Percentiles rank a stretch among this genome's conserved stretches.
Evolutionary conservation across 2,113 vertebrate species (phyloP).

Genomic region (Pardalotus punctatus): DNA sequence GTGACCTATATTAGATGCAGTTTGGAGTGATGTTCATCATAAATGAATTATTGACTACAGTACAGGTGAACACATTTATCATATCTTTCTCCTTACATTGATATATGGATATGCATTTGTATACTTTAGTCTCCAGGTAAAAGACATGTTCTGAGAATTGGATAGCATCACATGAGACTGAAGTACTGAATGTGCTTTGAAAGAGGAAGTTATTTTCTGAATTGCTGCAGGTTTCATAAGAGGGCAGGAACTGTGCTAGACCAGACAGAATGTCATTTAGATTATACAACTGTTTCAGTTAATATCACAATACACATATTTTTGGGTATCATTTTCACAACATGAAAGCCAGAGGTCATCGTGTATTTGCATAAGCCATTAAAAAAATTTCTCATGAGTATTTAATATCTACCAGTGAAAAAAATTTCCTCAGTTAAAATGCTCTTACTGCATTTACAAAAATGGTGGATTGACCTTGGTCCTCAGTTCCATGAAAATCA

Average conservation of each 20-base stretch:
- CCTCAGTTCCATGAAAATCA: background rate
- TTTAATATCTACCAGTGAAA: background rate
- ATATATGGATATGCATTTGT: background rate
- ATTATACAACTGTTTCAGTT: background rate
- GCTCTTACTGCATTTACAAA: background rate
- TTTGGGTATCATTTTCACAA: background rate
- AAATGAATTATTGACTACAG: slow-evolving; percentile 14
- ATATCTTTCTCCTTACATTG: background rate
- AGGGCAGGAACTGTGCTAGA: background rate
- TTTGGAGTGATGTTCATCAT: background rate
- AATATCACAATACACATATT: background rate
- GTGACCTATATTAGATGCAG: background rate
- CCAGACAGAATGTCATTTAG: background rate
- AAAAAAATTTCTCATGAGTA: rapidly evolving
- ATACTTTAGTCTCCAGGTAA: background rate
- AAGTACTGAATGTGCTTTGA: background rate
- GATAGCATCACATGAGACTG: background rate
- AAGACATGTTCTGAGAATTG: background rate
- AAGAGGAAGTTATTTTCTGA: background rate
- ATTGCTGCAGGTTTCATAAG: background rate
- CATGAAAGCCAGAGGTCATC: background rate
- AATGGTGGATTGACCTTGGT: background rate
- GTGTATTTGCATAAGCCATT: background rate
- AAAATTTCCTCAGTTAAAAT: background rate
- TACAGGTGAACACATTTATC: background rate